Base-by-base conservation (phyloP, 35 echinoderm and acorn worm species). In the Patiria miniata region DNA sequence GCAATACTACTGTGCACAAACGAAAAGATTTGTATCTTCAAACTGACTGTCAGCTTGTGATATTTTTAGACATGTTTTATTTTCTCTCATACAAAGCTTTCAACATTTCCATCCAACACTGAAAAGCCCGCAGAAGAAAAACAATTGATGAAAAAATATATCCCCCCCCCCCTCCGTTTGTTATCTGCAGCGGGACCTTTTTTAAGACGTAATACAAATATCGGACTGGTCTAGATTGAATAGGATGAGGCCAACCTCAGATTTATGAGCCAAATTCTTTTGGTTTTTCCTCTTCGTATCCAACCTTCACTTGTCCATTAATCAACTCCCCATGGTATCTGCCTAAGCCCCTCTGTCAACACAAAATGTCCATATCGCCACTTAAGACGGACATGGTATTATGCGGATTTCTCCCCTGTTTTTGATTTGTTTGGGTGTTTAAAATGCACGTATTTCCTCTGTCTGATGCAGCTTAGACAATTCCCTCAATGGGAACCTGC, bases 311-410 rank as follows among this genome's bases (percentile, higher is more conserved):
- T 36, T 5, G 29, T 73, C 65, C 65, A 47, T 47, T 47, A n/a
- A 47, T 47, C 42, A 47, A 47, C 4, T 47, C 12, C 42, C 42
- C 65, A 0, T 2, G 34, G 34, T 26, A 73, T 73, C 65, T 36
- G n/a, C 34, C 14, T 73, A 73, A 73, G 26, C 65, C 65, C 0
- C 18, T 73, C 34, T 73, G 65, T 73, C 65, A 73, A 73, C 65
- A 73, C 65, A 73, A 32, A 18, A 73, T 36, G 65, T 73, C 26
- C 42, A 47, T 73, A 73, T 14, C 26, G 65, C 21, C 26, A 73
- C 65, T 73, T 30, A 22, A 23, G 29, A 2, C 26, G 12, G 42
- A 12, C 42, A 47, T 47, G 65, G 29, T 73, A 30, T 73, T 73
- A 34, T 73, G 65, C 65, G 21, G 65, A 73, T 73, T 36, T 73